Base-by-base conservation (phyloP, 2,797 vertebrate genomes). In the Sebastes iracundus region DNA sequence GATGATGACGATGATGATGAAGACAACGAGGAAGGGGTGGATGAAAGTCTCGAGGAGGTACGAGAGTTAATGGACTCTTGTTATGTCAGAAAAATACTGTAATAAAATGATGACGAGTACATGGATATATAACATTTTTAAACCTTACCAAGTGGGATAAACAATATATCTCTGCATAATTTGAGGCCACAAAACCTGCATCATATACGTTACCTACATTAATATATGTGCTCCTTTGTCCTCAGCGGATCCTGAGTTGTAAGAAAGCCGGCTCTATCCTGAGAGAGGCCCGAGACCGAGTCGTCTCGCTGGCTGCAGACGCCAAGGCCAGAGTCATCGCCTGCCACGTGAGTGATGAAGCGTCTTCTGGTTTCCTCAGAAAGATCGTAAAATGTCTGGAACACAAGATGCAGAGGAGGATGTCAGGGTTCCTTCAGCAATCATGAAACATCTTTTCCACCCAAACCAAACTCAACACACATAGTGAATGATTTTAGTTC, bases 231-330 rank as follows among this genome's bases (percentile, higher is more conserved):
- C 10, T 28, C 35, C 33, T 38, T 4, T 25, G 2, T 42, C 22
- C 12, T 74, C 72, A 99, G 98, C 96, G 96, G 67, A 96, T 99
- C 3, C 35, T 99, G 58, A 96, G 92, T 3, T 99, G 97, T 90
- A 94, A 61, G 81, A 98, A 98, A 87, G 96, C 86, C 14, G 99
- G 99, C 5, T 98, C 98, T 80, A 84, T 99, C 87, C 95, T 99
- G 91, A 93, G 99, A 77, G 96, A 98, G 84, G 96, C 97, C 89
- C 95, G 97, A 79, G 97, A 98, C 81, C 89, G 98, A 55, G 94
- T 99, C 9, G 97, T 99, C 58, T 97, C 96, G 3, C 93, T 99
- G 72, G 92, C 95, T 1, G 77, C 96, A 0, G 99, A 99, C 88
- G 25, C 20, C 62, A 97, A 86, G 2, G 95, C 96, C 89, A 94